Conservation (phyloP, 2,113 vertebrate genomes). For the Rissa tridactyla region DNA sequence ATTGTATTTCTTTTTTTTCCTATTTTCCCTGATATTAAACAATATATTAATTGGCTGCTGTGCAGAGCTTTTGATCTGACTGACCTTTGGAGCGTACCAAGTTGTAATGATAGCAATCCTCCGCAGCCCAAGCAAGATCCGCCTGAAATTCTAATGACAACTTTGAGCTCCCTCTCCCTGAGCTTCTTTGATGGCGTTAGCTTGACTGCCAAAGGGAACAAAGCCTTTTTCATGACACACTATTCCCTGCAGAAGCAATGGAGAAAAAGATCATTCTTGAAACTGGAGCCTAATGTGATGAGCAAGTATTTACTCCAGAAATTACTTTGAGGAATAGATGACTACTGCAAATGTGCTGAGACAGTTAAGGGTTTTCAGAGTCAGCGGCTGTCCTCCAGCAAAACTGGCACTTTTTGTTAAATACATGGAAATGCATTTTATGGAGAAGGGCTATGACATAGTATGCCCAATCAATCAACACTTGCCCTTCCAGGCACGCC, state of each 20-base stretch:
- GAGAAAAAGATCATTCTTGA: neutral
- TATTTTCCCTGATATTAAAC: conserved; percentile 7
- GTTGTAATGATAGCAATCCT: neutral
- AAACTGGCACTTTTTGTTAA: neutral
- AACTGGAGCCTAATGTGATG: neutral
- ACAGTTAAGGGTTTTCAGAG: neutral
- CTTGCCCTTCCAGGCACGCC: neutral
- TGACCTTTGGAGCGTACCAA: conserved; percentile 2
- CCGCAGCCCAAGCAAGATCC: neutral
- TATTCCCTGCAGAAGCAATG: neutral
- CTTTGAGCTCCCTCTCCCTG: conserved; percentile 31
- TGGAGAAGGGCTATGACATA: neutral
- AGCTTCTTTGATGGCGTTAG: conserved; percentile 51
- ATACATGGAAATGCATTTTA: neutral
- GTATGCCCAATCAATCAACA: neutral
- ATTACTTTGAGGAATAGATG: neutral
- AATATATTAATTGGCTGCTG: conserved; percentile 49
- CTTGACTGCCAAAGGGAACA: conserved; percentile 40
- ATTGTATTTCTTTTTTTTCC: neutral
- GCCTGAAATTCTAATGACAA: conserved; percentile 46
- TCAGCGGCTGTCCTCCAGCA: neutral
- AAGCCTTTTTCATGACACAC: conserved; percentile 34
- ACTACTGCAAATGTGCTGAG: neutral
- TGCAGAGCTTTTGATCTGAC: conserved; percentile 1
- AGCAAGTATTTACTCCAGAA: neutral